Base-by-base conservation (phyloP, 2,888 invertebrate genomes). In the Plebejus anna region DNA sequence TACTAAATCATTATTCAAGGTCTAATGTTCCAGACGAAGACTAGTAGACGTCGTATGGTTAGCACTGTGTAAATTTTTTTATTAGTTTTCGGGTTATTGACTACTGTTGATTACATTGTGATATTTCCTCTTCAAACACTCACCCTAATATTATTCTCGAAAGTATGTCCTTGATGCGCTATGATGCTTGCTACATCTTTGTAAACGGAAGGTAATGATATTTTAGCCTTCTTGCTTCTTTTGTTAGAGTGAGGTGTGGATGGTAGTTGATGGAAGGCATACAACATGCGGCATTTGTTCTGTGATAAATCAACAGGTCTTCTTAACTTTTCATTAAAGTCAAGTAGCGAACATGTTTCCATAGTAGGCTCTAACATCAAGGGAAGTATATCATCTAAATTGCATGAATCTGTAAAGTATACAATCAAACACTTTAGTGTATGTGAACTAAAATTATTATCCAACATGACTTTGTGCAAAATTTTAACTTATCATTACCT, bases 241-340 rank as follows among this genome's bases (percentile, higher is more conserved):
- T 70, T 81, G n/a, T 59, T 80, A 0, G 79, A 75, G 3, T 72
- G 79, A 0, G 84, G 84, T 0, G 86, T 83, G 1, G 86, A 81
- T 0, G 88, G 87, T 32, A 88, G 80, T 7, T 88, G 83, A 73
- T 90, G 88, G 79, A 88, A 89, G 0, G 89, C 89, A 78, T 86
- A 90, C 81, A 86, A 89, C 2, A 91, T 86, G 9, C 86, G 80
- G 76, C 89, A 90, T 59, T 88, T 88, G 79, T 84, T 85, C 72
- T 85, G 86, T 0, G 87, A 82, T 0, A 82, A 77, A 13, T 88
- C 88, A 0, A 84, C 80, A 4, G 83, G 83, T 38, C 84, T 84
- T 70, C 87, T 87, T 0, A 93, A 82, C 76, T 90, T 91, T 77
- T 92, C 91, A 2, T 89, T 91, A 80, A 86, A 87, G 11, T 90